Evolutionary conservation across 35 echinoderm and acorn worm species (phyloP), one percentile per base, ranked within the genome.

Genomic region (Ptychodera flava): DNA sequence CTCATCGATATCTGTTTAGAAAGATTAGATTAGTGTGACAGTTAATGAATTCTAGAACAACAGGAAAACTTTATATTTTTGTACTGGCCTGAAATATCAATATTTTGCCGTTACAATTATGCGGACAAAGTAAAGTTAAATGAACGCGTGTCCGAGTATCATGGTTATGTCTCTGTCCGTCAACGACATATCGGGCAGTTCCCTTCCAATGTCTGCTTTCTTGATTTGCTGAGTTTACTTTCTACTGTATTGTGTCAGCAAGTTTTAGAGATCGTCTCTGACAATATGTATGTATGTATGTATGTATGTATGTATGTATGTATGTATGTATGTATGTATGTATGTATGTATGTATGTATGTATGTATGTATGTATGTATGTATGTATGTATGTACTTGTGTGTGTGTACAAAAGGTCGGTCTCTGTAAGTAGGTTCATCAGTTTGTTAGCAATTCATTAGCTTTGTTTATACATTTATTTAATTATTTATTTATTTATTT

Each of bases 311-410:
- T 64, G 45, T 64, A 64, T 64, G 45, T 64, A 64, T 64, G 45
- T 64, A 64, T 64, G 45, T 64, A 64, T 64, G 45, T 64, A 64
- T 64, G 45, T 64, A 64, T 64, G 45, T 64, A 64, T 64, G 45
- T 64, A 64, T 64, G 45, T 64, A 64, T 64, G 45, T 64, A 64
- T 22, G 45, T 64, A 64, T 22, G 45, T 64, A 64, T 22, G 45
- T 64, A 64, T 64, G 45, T 64, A 64, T 64, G 45, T 64, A 64
- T 64, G 45, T 64, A 64, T 64, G 45, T 64, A 64, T 64, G 45
- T 64, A 64, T 64, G 45, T 64, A 64, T 22, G 45, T 64, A 64
- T 22, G 45, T 64, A 64, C 22, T 6, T 64, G 22, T 22, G 45
- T 64, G 22, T 64, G 45, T 64, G 22, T 64, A 22, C 22, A 64